Evolutionary conservation across 2,888 invertebrate species (phyloP).

Genomic region (Drosophila subsilvestris): DNA sequence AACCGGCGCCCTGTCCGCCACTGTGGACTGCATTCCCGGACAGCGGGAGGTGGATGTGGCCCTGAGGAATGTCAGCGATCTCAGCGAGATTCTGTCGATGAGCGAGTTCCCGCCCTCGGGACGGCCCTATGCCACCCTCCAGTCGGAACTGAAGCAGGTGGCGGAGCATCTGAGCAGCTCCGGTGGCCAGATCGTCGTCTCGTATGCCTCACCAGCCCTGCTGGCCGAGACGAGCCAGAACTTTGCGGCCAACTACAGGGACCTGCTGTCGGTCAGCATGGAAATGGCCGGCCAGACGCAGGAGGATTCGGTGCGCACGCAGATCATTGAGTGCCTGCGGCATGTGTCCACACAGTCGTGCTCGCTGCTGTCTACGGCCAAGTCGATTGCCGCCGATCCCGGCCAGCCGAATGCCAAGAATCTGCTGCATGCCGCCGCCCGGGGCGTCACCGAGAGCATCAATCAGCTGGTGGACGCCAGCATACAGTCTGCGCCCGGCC

Average conservation of each 20-base stretch:
- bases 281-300: slow-evolving; percentile 93
- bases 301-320: slow-evolving; percentile 90
- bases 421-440: slow-evolving; percentile 93
- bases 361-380: slow-evolving; percentile 93
- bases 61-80: slow-evolving; percentile 91
- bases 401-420: slow-evolving; percentile 95
- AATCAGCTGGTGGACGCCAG: slow-evolving; percentile 90
- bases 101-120: slow-evolving; percentile 90
- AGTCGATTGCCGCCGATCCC: slow-evolving; percentile 95
- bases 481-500: slow-evolving; percentile 96
- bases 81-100: slow-evolving; percentile 89
- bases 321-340: slow-evolving; percentile 94
- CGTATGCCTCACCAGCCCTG: slow-evolving; percentile 89
- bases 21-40: slow-evolving; percentile 94
- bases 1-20: slow-evolving; percentile 86
- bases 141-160: slow-evolving; percentile 92
- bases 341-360: slow-evolving; percentile 94
- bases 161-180: slow-evolving; percentile 94
- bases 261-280: slow-evolving; percentile 91
- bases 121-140: slow-evolving; percentile 91
- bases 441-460: slow-evolving; percentile 96
- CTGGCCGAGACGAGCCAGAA: slow-evolving; percentile 90
- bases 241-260: slow-evolving; percentile 91
- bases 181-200: slow-evolving; percentile 92
- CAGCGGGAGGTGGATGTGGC: slow-evolving; percentile 97